Conservation (phyloP, 53 echinoderm and acorn worm species). For the Luidia sarsii region DNA sequence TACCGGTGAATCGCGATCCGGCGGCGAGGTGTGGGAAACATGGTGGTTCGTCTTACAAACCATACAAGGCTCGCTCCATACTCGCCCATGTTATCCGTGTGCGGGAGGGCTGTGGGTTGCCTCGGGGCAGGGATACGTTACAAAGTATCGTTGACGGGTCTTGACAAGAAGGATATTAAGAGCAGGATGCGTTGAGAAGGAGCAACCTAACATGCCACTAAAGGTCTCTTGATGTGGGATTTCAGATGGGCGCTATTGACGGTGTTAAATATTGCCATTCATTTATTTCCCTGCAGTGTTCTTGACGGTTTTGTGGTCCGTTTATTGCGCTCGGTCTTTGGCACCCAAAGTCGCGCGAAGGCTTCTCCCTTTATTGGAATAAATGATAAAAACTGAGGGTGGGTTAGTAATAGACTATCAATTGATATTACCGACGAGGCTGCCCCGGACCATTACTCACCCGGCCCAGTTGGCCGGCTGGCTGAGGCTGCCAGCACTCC, state of each 20-base stretch:
- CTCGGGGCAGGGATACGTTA: slow-evolving; percentile 23
- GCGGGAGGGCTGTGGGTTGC: background rate
- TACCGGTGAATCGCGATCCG: slow-evolving; percentile 20
- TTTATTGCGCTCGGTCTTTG: too few relatives aligned
- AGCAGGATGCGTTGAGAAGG: background rate
- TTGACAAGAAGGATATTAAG: background rate
- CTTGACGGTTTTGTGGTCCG: too few relatives aligned
- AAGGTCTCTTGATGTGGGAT: too few relatives aligned
- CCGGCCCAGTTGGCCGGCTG: background rate
- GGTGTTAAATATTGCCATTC: too few relatives aligned
- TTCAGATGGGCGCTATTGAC: too few relatives aligned
- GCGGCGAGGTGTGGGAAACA: background rate
- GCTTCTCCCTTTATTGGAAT: background rate
- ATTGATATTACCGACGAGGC: slow-evolving; percentile 20
- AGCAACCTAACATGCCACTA: too few relatives aligned
- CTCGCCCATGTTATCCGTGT: background rate
- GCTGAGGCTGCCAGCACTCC: background rate
- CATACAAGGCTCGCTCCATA: slow-evolving; percentile 17
- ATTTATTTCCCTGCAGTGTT: too few relatives aligned
- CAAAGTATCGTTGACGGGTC: slow-evolving; percentile 45
- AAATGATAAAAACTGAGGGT: too few relatives aligned
- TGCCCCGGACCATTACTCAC: slow-evolving; percentile 18
- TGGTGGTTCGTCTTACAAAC: slow-evolving; percentile 40
- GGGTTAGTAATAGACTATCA: slow-evolving; percentile 4
- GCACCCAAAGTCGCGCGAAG: too few relatives aligned